Base-by-base conservation (phyloP, 2,113 vertebrate genomes). In the Burhinus oedicnemus region DNA sequence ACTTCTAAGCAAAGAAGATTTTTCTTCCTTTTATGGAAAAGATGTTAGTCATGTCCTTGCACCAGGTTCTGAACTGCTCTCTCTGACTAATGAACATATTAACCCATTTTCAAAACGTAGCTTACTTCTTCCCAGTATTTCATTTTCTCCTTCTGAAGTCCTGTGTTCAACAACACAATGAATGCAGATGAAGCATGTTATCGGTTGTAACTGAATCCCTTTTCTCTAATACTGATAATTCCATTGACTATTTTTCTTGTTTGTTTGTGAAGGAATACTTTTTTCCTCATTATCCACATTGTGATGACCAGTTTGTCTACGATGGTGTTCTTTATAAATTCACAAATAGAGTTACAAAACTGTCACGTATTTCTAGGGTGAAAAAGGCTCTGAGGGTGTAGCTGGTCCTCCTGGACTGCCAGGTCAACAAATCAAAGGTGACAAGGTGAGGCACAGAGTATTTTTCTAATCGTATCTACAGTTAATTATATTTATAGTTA, bases 371-470 rank as follows among this genome's bases (percentile, higher is more conserved):
- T 98, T 98, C 74, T 90, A 99, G 99, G 99, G 99, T 75, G 98
- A 99, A 93, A 98, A 98, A 78, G 99, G 99, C 27, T 98, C 98
- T 80, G 93, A 98, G 42, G 99, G 99, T 57, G 97, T 90, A 54
- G 89, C 68, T 83, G 99, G 99, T 75, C 93, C 80, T 51, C 96
- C 89, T 68, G 99, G 99, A 71, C 91, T 68, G 7, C 97, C 97
- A 79, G 99, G 99, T 52, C 29, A 95, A 2, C 97, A 97, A 54
- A 95, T 98, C 74, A 99, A 99, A 98, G 99, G 99, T 68, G 98
- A 99, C 79, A 99, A 99, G 99, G 99, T 99, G 83, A 38, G 47
- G 27, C 60, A 65, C 44, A 45, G 30, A 58, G 12, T 70, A 40
- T 38, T 70, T 84, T 74, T 66, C 36, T 78, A 26, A 21, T 62